Evolutionary conservation across 2,888 invertebrate species (phyloP).

Genomic region (Campopleginae sp.): DNA sequence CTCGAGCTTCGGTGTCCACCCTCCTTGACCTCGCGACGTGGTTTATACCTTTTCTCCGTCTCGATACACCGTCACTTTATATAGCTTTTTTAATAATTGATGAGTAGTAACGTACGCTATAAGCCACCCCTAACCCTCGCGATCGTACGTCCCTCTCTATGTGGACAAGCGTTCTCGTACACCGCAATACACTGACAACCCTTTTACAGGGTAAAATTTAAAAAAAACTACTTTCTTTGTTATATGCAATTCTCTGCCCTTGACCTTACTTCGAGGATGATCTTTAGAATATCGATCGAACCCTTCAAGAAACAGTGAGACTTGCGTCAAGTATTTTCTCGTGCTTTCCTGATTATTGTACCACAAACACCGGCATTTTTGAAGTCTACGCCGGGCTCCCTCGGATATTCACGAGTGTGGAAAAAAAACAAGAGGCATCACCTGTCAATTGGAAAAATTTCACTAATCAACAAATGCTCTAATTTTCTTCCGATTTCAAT

Average conservation of each 20-base stretch:
- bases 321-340: background rate
- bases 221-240: background rate
- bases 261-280: background rate
- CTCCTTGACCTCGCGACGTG: constrained; percentile 18
- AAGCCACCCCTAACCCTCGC: background rate
- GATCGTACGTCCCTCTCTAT: background rate
- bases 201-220: background rate
- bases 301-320: background rate
- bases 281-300: background rate
- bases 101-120: constrained; percentile 11
- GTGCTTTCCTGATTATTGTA: no score
- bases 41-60: constrained; percentile 5
- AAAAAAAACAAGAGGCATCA: no score
- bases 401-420: no score
- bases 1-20: constrained; percentile 17
- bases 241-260: background rate
- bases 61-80: constrained; percentile 14
- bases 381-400: no score
- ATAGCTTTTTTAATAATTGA: constrained; percentile 42
- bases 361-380: no score
- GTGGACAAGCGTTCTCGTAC: background rate
- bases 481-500: background rate
- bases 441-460: no score
- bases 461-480: background rate
- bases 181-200: background rate